These are phyloP conservation scores for Carollia perspicillata DNA, from an alignment of 2,113 vertebrate genomes.

Conservation along the genomic window DNA sequence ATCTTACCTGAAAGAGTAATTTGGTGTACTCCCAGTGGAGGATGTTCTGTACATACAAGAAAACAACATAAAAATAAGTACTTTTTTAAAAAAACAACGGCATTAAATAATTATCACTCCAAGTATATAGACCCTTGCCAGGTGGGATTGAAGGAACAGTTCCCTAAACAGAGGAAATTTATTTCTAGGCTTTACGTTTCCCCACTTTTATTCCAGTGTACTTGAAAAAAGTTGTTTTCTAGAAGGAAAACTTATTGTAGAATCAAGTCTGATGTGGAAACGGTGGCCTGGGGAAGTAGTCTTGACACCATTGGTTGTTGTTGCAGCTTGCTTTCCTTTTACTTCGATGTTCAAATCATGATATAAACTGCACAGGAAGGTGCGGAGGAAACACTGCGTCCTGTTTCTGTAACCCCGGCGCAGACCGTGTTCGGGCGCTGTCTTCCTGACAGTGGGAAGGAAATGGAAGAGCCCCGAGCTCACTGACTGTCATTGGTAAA, in stretches of 20 bases:
- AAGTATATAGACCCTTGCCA: neutral
- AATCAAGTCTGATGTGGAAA: neutral
- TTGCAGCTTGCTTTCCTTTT: neutral
- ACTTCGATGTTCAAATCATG: neutral
- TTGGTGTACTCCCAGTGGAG: neutral
- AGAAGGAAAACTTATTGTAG: neutral
- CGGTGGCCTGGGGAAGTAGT: neutral
- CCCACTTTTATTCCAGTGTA: neutral
- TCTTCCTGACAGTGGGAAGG: neutral
- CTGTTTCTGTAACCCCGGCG: neutral
- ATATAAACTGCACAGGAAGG: constrained; percentile 18
- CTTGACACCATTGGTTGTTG: neutral
- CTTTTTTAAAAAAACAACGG: neutral
- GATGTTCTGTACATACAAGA: neutral
- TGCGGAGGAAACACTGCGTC: neutral
- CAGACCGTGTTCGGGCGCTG: neutral
- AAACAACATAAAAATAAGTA: neutral
- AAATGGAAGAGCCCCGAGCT: neutral
- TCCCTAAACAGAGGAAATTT: neutral
- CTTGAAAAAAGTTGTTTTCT: neutral
- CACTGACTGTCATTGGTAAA: neutral
- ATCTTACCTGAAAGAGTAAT: neutral
- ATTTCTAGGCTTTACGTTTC: neutral
- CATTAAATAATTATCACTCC: neutral
- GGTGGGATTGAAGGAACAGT: neutral